Evolutionary conservation across 2,797 vertebrate species (phyloP), one percentile per base, ranked within the genome.

Genomic region (Spheniscus humboldti): DNA sequence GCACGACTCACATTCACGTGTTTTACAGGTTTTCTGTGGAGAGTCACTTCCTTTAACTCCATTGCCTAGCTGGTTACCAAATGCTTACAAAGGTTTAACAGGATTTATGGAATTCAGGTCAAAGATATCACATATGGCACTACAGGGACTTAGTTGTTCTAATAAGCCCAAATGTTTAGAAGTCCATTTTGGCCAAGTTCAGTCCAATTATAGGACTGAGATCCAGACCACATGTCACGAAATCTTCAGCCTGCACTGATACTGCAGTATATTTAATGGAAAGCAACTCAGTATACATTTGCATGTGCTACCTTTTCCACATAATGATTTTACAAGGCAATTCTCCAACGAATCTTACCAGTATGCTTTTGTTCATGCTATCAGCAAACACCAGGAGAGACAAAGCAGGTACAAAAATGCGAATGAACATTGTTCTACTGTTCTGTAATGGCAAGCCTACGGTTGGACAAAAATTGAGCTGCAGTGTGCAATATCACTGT

Each of bases 1-100:
- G 11, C 50, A 22, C 0, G 0, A 39, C 13, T 35, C 25, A 31
- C 2, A 0, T 18, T 62, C 28, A 20, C 1, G 1, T 57, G 48
- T 50, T 82, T 72, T 50, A 60, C 18, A 67, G 41, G 33, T 62
- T 73, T 89, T 76, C 55, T 59, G 22, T 72, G 45, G 22, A 64
- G 31, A 80, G 39, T 13, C 7, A 30, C 15, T 71, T 77, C 41
- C 43, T 79, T 79, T 69, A 57, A 23, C 22, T 72, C 59, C 27
- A 10, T 43, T 85, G 57, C 37, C 19, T 76, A 50, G 23, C 45
- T 87, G 37, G 30, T 72, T 82, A 59, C 22, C 67, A 87, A 73
- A 81, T 76, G 71, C 56, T 92, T 80, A 60, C 9, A 47, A n/a
- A 50, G 12, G 4, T 86, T 85, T 88, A 74, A 27, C 11, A 62